These are phyloP conservation scores for Promerops cafer DNA, from an alignment of 2,113 vertebrate genomes.

Conservation along the genomic window DNA sequence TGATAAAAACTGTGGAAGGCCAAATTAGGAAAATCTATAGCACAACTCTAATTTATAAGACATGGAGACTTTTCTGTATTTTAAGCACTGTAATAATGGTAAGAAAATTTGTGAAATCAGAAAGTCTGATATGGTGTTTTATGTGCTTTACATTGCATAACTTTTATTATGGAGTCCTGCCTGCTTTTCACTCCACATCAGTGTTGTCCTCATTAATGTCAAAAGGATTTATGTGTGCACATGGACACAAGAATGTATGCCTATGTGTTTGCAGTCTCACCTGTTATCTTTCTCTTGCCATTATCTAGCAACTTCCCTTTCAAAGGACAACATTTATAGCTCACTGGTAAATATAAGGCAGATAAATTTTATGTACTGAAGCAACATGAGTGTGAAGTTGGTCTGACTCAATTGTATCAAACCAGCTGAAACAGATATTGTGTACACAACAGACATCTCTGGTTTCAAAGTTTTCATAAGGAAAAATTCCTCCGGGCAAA, in stretches of 20 bases:
- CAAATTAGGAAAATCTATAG: not conserved
- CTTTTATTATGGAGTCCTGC: not conserved
- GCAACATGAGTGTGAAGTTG: not conserved
- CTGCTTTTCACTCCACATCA: not conserved
- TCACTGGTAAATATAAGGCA: constrained; percentile 49
- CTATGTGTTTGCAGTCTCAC: constrained; percentile 11
- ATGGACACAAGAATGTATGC: not conserved
- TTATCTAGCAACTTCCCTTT: constrained; percentile 32
- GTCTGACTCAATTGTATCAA: constrained; percentile 2
- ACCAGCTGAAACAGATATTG: constrained; percentile 28
- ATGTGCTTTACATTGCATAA: not conserved
- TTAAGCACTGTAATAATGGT: not conserved
- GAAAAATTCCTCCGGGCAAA: constrained; percentile 14
- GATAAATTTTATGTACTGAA: constrained; percentile 57
- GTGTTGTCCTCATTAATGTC: constrained; percentile 22
- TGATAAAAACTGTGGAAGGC: not conserved
- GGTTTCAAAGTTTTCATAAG: constrained; percentile 35
- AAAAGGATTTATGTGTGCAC: constrained; percentile 27
- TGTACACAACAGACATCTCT: constrained; percentile 17
- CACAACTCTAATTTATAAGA: not conserved
- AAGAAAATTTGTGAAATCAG: not conserved
- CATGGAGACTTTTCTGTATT: not conserved
- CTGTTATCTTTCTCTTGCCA: constrained; percentile 21
- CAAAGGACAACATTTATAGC: constrained; percentile 52
- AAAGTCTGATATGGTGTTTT: not conserved